Evolutionary conservation across 2,888 invertebrate genomes (phyloP), one percentile per base, ranked within the genome.

Genomic region (Hirtodrosophila confusa): DNA sequence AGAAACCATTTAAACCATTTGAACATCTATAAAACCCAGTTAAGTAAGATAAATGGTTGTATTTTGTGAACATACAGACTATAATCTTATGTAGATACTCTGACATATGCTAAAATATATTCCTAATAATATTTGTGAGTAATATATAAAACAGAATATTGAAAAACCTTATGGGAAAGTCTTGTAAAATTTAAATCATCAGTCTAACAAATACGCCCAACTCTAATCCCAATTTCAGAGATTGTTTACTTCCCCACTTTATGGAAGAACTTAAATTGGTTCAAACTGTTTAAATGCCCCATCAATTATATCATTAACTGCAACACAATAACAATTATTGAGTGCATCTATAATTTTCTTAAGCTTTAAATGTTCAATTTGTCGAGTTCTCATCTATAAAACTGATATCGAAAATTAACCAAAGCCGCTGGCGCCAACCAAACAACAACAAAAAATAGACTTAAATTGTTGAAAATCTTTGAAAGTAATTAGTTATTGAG

Each of bases 401-500:
- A 40, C 6, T 49, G 69, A 63, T 65, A 44, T 47, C 23, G 50
- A 65, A 53, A 50, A 62, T 58, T 40, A 57, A 65, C 10, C 35
- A 48, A 45, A 23, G 61, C 45, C 40, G 29, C 44, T 71, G 86
- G 85, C 82, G 87, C 82, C 87, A 63, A 39, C 5, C 17, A 37
- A 12, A 11, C 3, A 35, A 39, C 23, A 9, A 45, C 27, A 23
- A 17, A 48, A 33, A 29, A 43, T 5, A 31, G 9, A 31, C 4
- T 9, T 8, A 82, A 78, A 40, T 55, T 65, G 68, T 69, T 69
- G 54, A 55, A 47, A 75, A 64, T 61, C 50, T 58, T 39, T 44
- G 37, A 54, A 37, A 47, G 66, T 77, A 80, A 86, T 86, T 80
- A 80, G 80, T 66, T 65, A 74, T 77, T 67, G 66, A 86, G 53